phyloP scores from a whole-genome alignment of 2,113 vertebrate genomes.

The Capricornis sumatraensis region DNA sequence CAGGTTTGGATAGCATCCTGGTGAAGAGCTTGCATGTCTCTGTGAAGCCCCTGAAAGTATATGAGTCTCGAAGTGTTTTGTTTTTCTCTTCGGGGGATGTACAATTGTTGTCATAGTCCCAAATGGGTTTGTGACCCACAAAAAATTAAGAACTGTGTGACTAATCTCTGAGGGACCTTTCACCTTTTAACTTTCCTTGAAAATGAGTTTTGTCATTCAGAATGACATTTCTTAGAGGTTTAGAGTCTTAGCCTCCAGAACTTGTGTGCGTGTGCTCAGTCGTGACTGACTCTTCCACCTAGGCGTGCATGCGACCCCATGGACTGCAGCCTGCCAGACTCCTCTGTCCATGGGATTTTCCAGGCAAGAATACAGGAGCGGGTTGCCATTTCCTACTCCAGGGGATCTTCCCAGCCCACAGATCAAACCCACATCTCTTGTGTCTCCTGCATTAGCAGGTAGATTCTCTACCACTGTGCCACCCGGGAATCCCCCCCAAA shows the following conservation, averaged over 20 bases:
- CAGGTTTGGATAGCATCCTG: background rate
- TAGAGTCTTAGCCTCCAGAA: background rate
- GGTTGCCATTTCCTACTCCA: background rate
- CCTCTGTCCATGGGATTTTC: background rate
- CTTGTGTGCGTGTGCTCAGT: background rate
- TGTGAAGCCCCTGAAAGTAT: background rate
- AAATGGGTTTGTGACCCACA: background rate
- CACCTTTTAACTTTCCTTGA: background rate
- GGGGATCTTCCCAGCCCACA: background rate
- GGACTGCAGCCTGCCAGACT: background rate
- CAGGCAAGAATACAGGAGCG: background rate
- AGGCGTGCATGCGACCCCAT: background rate
- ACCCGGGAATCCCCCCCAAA: background rate
- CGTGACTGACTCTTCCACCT: background rate
- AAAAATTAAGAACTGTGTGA: background rate
- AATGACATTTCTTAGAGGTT: conserved; percentile 15
- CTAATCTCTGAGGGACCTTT: background rate
- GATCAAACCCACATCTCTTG: background rate
- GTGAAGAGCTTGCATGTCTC: background rate
- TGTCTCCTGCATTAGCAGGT: background rate
- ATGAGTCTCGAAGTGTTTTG: background rate
- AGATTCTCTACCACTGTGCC: background rate
- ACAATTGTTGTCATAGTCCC: background rate
- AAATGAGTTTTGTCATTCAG: background rate
- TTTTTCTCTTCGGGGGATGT: background rate